Percentiles rank a stretch among this genome's conserved stretches.
phyloP scores from a whole-genome alignment of 2,113 vertebrate species.

The Alosa alosa region DNA sequence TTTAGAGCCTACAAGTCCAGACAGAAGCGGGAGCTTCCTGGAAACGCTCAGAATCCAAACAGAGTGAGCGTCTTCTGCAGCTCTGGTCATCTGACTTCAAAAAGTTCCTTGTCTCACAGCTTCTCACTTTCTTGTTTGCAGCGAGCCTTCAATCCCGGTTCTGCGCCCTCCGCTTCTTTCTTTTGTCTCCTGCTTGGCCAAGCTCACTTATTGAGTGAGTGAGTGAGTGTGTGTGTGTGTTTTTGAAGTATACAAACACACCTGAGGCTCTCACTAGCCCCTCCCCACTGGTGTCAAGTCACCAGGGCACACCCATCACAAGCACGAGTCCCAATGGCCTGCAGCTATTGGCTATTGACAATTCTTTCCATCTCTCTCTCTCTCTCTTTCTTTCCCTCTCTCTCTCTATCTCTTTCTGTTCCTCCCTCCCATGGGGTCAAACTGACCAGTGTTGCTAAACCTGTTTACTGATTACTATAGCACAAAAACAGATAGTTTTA shows the following conservation, averaged over 20 bases:
- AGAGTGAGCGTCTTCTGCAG: conserved; percentile 37
- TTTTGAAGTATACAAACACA: conserved; percentile 55
- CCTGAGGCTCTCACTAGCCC: conserved; percentile 64
- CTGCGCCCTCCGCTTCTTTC: neutral
- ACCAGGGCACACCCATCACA: conserved; percentile 61
- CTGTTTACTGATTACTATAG: conserved; percentile 52
- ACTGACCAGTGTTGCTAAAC: conserved; percentile 58
- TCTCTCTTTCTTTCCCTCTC: conserved; percentile 40
- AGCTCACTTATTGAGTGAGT: neutral
- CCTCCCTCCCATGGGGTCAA: neutral
- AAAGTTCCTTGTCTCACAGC: neutral
- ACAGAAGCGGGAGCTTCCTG: conserved; percentile 64
- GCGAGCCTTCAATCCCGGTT: neutral
- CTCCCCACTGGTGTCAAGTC: conserved; percentile 50
- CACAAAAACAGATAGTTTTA: conserved; percentile 14
- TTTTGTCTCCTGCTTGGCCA: conserved; percentile 9
- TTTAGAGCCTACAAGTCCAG: conserved; percentile 60
- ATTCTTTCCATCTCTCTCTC: conserved; percentile 25
- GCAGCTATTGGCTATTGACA: conserved; percentile 51
- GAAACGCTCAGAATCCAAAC: conserved; percentile 59
- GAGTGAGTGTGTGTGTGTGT: conserved; percentile 23
- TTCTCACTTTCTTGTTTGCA: neutral
- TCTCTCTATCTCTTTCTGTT: conserved; percentile 34
- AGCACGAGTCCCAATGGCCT: conserved; percentile 52
- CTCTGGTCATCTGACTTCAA: conserved; percentile 52